Evolutionary conservation across 2,113 vertebrate genomes (phyloP), one percentile per base, ranked within the genome.

Genomic region (Brienomyrus brachyistius): DNA sequence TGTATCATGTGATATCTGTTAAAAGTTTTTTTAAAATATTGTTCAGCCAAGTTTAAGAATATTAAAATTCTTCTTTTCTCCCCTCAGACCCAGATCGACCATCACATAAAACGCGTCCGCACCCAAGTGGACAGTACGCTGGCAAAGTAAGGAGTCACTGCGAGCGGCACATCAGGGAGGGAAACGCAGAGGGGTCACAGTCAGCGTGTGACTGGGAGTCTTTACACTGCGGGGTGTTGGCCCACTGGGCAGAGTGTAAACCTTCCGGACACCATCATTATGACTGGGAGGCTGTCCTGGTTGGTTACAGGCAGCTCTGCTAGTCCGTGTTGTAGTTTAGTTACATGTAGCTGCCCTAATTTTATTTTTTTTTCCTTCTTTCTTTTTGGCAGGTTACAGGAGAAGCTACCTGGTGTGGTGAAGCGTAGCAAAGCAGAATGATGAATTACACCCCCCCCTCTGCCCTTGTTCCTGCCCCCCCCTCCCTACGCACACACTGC

Each of bases 71-170:
- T 51, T 47, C 7, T 35, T 70, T 17, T n/a, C 90, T 89, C 54
- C 74, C 48, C 88, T 23, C 92, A 96, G 95, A 94, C 94, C 19
- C 95, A 96, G 92, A 96, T 96, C 9, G 96, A 96, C 88, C 94
- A 94, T 90, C 96, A 95, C 15, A 91, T 96, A 51, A 94, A 93
- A 74, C 92, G 95, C 1, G 93, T 92, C 56, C 95, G 93, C 2
- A 93, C 93, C 4, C 95, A 95, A 88, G 93, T 93, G 89, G 95
- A 95, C 90, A 91, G 92, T 0, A 90, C 94, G 31, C 83, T 94
- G 50, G 93, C 94, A 80, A 96, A 96, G 96, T 96, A 90, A 96
- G 96, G 94, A n/a, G 0, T n/a, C 35, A 6, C 50, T 9, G 23
- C 54, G 6, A 23, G 10, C 17, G 40, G 40, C 40, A 2, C 40